Percentiles rank a stretch among this genome's conserved stretches.
Evolutionary conservation across 2,797 vertebrate genomes (phyloP).

Genomic region (Phoxinus dragarum): DNA sequence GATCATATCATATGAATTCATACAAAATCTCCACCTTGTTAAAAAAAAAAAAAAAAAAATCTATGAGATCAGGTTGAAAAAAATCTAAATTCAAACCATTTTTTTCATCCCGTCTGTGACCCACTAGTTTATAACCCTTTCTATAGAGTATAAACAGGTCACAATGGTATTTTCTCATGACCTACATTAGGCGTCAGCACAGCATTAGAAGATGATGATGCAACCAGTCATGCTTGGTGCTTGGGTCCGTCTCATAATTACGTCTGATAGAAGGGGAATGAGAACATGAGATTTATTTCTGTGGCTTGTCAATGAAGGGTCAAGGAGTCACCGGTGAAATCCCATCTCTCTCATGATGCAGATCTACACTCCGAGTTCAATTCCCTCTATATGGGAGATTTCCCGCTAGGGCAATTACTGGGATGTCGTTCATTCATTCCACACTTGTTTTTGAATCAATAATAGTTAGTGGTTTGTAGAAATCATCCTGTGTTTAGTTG

Average conservation of each 20-base stretch:
- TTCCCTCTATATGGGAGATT: slow-evolving; percentile 10
- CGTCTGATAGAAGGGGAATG: slow-evolving; percentile 48
- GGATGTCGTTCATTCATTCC: neutral
- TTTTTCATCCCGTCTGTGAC: neutral
- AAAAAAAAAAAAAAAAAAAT: too few relatives aligned
- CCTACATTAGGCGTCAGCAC: slow-evolving; percentile 24
- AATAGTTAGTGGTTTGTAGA: neutral
- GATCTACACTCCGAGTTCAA: slow-evolving; percentile 1
- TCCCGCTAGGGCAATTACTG: slow-evolving; percentile 18
- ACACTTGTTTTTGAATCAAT: slow-evolving; percentile 13
- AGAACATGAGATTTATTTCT: slow-evolving; percentile 51
- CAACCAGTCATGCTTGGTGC: slow-evolving; percentile 12
- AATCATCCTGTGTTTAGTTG: neutral
- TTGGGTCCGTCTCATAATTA: slow-evolving; percentile 25
- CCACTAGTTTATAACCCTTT: neutral
- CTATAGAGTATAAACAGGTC: neutral
- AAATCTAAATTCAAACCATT: too few relatives aligned
- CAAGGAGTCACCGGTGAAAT: slow-evolving; percentile 51
- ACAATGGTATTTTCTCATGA: neutral
- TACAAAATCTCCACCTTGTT: neutral
- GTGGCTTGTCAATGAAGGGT: slow-evolving; percentile 44
- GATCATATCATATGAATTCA: neutral
- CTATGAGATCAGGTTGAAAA: fast-evolving
- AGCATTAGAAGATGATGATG: slow-evolving; percentile 32
- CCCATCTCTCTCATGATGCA: slow-evolving; percentile 25